Evolutionary conservation across 92 coral and sea anemone genomes (phyloP).

Genomic region (Paramuricea clavata): DNA sequence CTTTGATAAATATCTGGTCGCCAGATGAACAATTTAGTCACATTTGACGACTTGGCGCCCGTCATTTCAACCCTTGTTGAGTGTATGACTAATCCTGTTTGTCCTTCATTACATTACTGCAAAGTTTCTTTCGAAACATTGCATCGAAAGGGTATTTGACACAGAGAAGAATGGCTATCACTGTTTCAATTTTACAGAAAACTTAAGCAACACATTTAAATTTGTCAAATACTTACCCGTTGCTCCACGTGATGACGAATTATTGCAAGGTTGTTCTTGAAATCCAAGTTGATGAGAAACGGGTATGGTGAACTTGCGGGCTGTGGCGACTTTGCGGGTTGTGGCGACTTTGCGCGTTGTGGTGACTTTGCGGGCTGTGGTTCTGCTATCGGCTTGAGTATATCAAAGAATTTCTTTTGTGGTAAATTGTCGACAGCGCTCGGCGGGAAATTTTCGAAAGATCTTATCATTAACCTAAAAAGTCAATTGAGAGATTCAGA

Average conservation of each 20-base stretch:
- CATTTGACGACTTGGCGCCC: too few species aligned
- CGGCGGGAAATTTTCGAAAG: slow-evolving; percentile 18
- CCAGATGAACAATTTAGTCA: too few species aligned
- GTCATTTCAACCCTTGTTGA: too few species aligned
- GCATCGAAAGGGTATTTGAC: too few species aligned
- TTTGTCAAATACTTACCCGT: slow-evolving; percentile 50
- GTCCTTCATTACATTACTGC: too few species aligned
- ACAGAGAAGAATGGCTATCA: too few species aligned
- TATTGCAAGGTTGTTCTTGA: slow-evolving; percentile 81
- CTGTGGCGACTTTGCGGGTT: slow-evolving; percentile 15
- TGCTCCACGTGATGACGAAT: slow-evolving; percentile 84
- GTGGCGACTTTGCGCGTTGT: slow-evolving; percentile 15
- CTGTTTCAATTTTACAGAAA: too few species aligned
- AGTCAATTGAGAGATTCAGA: background rate
- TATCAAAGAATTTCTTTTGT: slow-evolving; percentile 81
- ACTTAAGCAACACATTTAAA: too few species aligned
- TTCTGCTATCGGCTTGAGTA: slow-evolving; percentile 64
- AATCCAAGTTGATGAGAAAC: slow-evolving; percentile 75
- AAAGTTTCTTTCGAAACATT: too few species aligned
- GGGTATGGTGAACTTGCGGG: slow-evolving; percentile 55
- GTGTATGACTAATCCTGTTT: too few species aligned
- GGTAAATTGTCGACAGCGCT: slow-evolving; percentile 77
- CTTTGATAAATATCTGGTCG: too few species aligned
- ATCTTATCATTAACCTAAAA: slow-evolving; percentile 74
- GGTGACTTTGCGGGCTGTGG: slow-evolving; percentile 11